Evolutionary conservation across 2,113 vertebrate species (phyloP).

Genomic region (Atlantisia rogersi): DNA sequence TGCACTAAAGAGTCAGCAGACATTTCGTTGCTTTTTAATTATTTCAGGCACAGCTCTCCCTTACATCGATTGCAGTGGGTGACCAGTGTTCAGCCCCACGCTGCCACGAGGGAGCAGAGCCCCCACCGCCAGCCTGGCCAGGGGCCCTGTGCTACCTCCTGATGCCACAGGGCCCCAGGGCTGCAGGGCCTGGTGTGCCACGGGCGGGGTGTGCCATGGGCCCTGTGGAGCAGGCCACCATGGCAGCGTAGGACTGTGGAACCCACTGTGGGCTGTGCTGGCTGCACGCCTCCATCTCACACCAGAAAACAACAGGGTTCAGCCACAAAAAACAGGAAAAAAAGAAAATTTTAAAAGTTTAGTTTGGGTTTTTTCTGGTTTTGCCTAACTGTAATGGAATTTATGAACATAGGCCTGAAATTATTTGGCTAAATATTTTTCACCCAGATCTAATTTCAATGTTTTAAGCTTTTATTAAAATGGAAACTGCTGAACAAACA

Average conservation of each 20-base stretch:
- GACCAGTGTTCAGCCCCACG: not conserved
- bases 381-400: not conserved
- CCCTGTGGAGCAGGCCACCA: not conserved
- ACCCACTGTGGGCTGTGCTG: too few relatives aligned
- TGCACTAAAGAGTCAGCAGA: not conserved
- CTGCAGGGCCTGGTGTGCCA: too few relatives aligned
- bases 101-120: not conserved
- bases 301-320: too few relatives aligned
- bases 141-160: not conserved
- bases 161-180: not conserved
- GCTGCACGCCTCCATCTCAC: not conserved
- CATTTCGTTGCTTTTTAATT: not conserved
- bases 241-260: accelerated
- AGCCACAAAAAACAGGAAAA: not conserved
- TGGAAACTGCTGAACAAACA: not conserved
- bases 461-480: not conserved
- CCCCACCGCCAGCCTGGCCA: not conserved
- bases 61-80: not conserved
- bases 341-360: not conserved
- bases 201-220: not conserved
- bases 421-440: not conserved
- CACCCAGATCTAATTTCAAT: not conserved
- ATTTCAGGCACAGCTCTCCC: not conserved
- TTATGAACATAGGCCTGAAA: not conserved
- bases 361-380: not conserved